A percentile compares a stretch with the other conserved stretches of the same genome.
Conservation (phyloP, 2,797 vertebrate genomes). For the Girardinus metallicus region DNA sequence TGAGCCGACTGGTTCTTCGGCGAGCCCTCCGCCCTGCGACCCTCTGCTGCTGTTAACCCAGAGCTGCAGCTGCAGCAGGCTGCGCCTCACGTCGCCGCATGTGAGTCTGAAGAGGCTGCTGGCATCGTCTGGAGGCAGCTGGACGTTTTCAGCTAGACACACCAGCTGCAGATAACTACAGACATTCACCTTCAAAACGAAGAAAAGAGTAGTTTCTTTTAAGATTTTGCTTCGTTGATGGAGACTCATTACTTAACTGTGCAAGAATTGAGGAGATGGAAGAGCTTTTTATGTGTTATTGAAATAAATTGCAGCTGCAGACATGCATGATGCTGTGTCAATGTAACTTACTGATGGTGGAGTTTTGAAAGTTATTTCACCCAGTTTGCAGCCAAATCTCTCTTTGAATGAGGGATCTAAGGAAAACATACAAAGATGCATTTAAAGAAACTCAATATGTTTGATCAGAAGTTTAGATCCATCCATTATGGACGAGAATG, state of each 20-base stretch:
- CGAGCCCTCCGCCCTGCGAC: not conserved
- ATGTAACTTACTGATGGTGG: slow-evolving; percentile 83
- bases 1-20: not conserved
- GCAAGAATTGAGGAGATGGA: not conserved
- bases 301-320: not conserved
- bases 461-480: not conserved
- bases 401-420: slow-evolving; percentile 89
- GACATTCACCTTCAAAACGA: slow-evolving; percentile 76
- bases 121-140: slow-evolving; percentile 79
- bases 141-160: slow-evolving; percentile 86
- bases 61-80: slow-evolving; percentile 89
- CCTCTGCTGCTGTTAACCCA: slow-evolving; percentile 86
- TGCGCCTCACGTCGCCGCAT: slow-evolving; percentile 87
- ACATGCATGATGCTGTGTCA: not conserved
- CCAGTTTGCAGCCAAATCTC: slow-evolving; percentile 86
- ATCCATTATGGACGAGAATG: not conserved
- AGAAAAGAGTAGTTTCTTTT: not conserved
- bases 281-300: not conserved
- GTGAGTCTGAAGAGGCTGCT: slow-evolving; percentile 79
- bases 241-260: not conserved
- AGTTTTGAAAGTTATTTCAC: slow-evolving; percentile 86
- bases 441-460: not conserved
- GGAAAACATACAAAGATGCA: slow-evolving; percentile 17
- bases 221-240: not conserved
- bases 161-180: slow-evolving; percentile 89